A percentile compares a stretch with the other conserved stretches of the same genome.
phyloP scores from a whole-genome alignment of 2,888 invertebrate species.

The Catocala sponsa region DNA sequence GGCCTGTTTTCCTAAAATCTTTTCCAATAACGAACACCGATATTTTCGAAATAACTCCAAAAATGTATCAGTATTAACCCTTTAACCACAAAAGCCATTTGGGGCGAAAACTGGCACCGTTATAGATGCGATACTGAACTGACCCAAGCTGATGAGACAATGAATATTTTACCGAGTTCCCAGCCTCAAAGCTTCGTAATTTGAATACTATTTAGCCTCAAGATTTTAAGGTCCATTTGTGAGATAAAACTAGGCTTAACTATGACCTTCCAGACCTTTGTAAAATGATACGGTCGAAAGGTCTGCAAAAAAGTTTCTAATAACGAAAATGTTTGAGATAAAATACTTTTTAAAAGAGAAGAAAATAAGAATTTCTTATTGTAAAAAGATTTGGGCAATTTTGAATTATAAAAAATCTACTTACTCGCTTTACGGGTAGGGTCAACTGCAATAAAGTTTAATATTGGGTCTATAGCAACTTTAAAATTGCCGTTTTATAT shows the following conservation, averaged over 20 bases:
- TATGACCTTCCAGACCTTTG: conserved; percentile 8
- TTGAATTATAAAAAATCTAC: too few species aligned
- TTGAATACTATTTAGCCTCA: conserved; percentile 32
- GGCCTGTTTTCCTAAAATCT: too few species aligned
- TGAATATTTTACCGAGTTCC: conserved; percentile 43
- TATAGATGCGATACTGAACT: conserved; percentile 36
- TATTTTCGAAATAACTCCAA: background rate
- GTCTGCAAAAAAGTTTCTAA: conserved; percentile 6
- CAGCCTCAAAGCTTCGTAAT: conserved; percentile 25
- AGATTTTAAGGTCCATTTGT: conserved; percentile 15
- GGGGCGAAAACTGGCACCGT: background rate
- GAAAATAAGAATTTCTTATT: background rate
- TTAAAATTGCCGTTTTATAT: too few species aligned
- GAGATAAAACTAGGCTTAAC: conserved; percentile 13
- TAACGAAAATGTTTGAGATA: conserved; percentile 4
- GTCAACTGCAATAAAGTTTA: too few species aligned
- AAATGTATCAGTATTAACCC: conserved; percentile 8
- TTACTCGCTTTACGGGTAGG: too few species aligned
- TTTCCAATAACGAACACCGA: background rate
- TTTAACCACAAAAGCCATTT: conserved; percentile 22
- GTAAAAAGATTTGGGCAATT: too few species aligned
- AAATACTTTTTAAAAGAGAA: background rate
- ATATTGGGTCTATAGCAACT: too few species aligned
- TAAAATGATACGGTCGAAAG: conserved; percentile 5
- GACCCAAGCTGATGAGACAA: conserved; percentile 30